Evolutionary conservation across 2,797 vertebrate species (phyloP).

Genomic region (Tolypeutes matacus): DNA sequence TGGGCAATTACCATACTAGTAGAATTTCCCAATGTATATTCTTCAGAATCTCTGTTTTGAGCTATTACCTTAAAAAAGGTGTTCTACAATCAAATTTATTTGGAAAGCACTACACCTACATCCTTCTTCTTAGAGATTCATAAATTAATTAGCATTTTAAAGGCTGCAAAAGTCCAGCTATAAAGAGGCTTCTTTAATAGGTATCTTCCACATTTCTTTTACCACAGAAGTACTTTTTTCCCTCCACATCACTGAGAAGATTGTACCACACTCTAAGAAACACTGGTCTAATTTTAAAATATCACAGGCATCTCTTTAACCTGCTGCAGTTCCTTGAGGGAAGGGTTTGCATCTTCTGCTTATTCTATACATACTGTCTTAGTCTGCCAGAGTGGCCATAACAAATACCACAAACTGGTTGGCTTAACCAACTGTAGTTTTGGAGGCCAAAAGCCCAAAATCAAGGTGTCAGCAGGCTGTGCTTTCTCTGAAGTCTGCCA

Average conservation of each 20-base stretch:
- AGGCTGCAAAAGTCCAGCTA: neutral
- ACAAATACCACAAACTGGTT: no score
- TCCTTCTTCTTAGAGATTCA: neutral
- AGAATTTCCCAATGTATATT: neutral
- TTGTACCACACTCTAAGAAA: neutral
- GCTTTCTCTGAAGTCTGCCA: no score
- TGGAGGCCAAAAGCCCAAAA: no score
- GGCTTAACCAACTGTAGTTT: no score
- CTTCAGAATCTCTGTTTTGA: slow-evolving; percentile 15
- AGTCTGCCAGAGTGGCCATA: no score
- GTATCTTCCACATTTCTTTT: neutral
- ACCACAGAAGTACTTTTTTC: neutral
- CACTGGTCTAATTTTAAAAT: neutral
- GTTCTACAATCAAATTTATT: neutral
- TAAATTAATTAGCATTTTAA: neutral
- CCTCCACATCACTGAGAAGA: neutral
- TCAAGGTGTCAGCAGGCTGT: no score
- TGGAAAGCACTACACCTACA: neutral
- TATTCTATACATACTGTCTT: neutral
- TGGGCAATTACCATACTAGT: no score
- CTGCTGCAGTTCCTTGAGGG: neutral
- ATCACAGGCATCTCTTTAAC: neutral
- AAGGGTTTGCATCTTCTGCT: neutral
- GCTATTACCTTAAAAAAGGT: neutral
- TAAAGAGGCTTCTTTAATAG: neutral